These are phyloP conservation scores for Lepilemur ruficaudatus DNA, from an alignment of 2,797 vertebrate genomes.

Conservation along the genomic window DNA sequence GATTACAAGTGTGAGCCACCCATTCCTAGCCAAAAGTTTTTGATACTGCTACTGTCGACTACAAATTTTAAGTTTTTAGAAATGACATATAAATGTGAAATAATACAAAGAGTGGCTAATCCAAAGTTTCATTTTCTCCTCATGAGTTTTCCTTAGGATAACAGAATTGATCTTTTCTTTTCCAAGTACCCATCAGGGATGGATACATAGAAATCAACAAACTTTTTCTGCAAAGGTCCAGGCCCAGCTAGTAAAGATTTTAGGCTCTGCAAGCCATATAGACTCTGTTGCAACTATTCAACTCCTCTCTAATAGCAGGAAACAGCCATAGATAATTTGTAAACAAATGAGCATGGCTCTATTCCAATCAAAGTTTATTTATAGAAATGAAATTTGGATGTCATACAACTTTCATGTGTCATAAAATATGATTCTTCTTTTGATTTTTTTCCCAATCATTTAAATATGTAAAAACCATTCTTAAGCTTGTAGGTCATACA, in stretches of 20 bases:
- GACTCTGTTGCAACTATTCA: neutral
- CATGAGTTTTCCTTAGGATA: neutral
- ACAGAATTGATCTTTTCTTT: neutral
- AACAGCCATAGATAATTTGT: neutral
- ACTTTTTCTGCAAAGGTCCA: neutral
- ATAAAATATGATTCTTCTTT: neutral
- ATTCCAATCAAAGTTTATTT: constrained; percentile 15
- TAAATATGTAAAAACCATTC: neutral
- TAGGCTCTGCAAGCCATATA: neutral
- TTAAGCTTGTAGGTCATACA: neutral
- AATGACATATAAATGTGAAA: neutral
- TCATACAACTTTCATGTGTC: neutral
- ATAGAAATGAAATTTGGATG: constrained; percentile 37
- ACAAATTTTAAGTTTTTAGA: neutral
- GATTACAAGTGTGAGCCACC: neutral
- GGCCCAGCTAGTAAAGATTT: neutral
- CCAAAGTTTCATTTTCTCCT: neutral
- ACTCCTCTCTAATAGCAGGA: neutral
- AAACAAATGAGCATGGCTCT: neutral
- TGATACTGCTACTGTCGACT: neutral
- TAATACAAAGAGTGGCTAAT: neutral
- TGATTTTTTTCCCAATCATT: neutral
- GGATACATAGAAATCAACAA: neutral
- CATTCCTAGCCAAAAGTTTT: neutral
- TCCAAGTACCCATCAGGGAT: neutral